phyloP scores from a whole-genome alignment of 2,113 vertebrate genomes.

The Poicephalus gulielmi region DNA sequence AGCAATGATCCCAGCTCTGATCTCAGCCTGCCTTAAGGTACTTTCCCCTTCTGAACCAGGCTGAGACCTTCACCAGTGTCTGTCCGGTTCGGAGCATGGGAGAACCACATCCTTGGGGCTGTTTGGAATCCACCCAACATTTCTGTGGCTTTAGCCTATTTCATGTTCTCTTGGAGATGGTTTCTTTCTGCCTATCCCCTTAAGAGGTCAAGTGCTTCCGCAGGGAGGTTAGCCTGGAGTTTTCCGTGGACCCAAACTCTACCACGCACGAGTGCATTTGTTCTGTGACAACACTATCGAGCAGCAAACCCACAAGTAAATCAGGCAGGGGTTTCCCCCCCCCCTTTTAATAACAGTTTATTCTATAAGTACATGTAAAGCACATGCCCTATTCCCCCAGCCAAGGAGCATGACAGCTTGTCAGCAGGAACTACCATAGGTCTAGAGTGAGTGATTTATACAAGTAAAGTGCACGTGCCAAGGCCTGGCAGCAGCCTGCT shows the following conservation, averaged over 20 bases:
- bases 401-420: constrained; percentile 57
- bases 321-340: background rate
- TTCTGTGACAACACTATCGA: background rate
- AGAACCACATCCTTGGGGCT: background rate
- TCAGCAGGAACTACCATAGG: constrained; percentile 61
- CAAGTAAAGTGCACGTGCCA: constrained; percentile 50
- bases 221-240: background rate
- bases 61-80: background rate
- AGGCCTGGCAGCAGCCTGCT: constrained; percentile 15
- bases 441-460: constrained; percentile 64
- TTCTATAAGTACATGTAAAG: constrained; percentile 55
- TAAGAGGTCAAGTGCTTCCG: constrained; percentile 26
- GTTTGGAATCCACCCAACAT: fast-evolving
- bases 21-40: background rate
- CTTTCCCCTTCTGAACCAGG: background rate
- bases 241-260: background rate
- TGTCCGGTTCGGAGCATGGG: fast-evolving
- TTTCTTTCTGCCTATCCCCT: constrained; percentile 3
- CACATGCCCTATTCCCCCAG: constrained; percentile 24
- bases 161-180: background rate
- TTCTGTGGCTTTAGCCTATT: background rate
- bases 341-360: constrained; percentile 34
- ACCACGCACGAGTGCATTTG: background rate
- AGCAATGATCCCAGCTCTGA: fast-evolving
- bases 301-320: constrained; percentile 36